Percentiles rank a stretch among this genome's conserved stretches.
Conservation (phyloP, 2,888 invertebrate genomes). For the Drosophila formosana region DNA sequence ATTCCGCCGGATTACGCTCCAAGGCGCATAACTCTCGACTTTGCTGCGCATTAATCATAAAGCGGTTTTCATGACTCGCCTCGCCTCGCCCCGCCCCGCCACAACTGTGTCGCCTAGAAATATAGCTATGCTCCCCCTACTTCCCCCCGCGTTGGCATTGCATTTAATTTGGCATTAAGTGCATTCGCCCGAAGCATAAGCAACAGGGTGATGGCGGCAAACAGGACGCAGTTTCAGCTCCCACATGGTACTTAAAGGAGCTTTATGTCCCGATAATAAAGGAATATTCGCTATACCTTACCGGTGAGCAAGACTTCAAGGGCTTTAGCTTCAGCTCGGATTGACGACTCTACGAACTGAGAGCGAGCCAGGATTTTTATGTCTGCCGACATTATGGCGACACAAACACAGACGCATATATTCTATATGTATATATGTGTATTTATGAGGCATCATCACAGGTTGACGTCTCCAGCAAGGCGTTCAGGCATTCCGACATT, state of each 20-base stretch:
- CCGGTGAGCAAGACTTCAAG: conserved; percentile 5
- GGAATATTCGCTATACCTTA: conserved; percentile 46
- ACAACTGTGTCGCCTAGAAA: neutral
- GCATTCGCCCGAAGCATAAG: conserved; percentile 51
- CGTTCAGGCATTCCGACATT: conserved; percentile 10
- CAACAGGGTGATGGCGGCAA: neutral
- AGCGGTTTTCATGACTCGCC: conserved; percentile 60
- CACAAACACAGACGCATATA: conserved; percentile 22
- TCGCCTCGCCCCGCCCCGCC: neutral
- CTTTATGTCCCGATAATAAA: conserved; percentile 73
- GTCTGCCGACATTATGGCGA: conserved; percentile 54
- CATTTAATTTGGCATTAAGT: conserved; percentile 80
- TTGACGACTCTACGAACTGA: conserved; percentile 44
- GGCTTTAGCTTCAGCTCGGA: conserved; percentile 38
- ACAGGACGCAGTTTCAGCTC: conserved; percentile 5
- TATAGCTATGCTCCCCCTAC: neutral
- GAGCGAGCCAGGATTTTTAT: conserved; percentile 43
- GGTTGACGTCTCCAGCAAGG: conserved; percentile 18
- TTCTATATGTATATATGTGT: conserved; percentile 12
- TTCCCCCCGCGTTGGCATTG: conserved; percentile 34
- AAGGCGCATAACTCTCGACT: conserved; percentile 64
- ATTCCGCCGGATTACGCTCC: conserved; percentile 64
- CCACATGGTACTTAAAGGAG: conserved; percentile 63
- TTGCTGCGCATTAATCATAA: conserved; percentile 71
- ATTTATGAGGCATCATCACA: conserved; percentile 54